Evolutionary conservation across 2,113 vertebrate genomes (phyloP).

Genomic region (Salvator merianae): DNA sequence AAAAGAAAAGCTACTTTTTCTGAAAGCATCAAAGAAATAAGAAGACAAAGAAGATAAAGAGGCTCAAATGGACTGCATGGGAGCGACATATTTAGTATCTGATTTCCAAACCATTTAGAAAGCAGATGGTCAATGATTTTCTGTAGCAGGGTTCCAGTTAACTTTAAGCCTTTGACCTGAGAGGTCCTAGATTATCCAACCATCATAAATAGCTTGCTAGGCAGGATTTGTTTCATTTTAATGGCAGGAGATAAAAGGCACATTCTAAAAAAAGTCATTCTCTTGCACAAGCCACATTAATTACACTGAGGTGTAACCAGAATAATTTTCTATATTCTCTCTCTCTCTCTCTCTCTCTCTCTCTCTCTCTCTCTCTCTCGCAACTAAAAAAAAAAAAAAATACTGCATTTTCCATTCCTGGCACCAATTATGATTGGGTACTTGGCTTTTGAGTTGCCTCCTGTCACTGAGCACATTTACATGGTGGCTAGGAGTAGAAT

Average conservation of each 20-base stretch:
- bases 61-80: constrained; percentile 10
- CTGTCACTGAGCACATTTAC: no score
- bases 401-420: no score
- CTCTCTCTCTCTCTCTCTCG: no score
- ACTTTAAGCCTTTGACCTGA: constrained; percentile 53
- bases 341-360: no score
- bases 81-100: constrained; percentile 23
- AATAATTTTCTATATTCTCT: neutral
- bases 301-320: neutral
- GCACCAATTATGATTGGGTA: no score
- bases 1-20: neutral
- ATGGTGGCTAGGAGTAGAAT: no score
- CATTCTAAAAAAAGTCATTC: neutral
- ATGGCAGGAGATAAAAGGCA: constrained; percentile 18
- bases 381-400: no score
- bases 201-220: neutral
- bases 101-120: constrained; percentile 45
- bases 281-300: neutral
- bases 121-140: constrained; percentile 22
- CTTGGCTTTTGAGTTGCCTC: no score
- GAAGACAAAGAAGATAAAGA: constrained; percentile 12
- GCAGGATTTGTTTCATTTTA: constrained; percentile 41
- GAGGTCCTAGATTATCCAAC: constrained; percentile 23
- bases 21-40: neutral
- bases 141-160: constrained; percentile 14